Base-by-base conservation (phyloP, 2,797 vertebrate species). In the Rhabdomys pumilio region DNA sequence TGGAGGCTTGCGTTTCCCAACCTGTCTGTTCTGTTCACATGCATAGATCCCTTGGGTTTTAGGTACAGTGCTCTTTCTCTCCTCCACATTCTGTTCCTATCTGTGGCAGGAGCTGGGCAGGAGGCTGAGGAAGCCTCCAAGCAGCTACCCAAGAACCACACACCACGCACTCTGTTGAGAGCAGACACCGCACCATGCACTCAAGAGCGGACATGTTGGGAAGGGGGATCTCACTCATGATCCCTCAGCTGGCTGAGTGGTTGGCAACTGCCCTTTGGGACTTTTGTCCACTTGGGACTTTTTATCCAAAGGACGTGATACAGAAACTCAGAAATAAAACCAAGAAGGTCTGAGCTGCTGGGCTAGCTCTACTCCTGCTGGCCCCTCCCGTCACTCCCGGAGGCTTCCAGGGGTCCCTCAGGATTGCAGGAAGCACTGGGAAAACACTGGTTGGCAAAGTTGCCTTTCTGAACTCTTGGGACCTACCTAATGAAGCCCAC, bases 241-340 rank as follows among this genome's bases (percentile, higher is more conserved):
- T 13, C 61, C 4, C 41, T 59, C 79, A 29, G 88, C n/a, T 67
- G 79, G 67, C 50, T 75, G 76, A 73, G 53, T 2, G 6, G 44
- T n/a, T 92, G 86, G 38, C 50, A 69, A 86, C 57, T 1, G 5
- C 20, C 38, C 73, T 83, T 86, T 14, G 81, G 72, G 59, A 79
- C 14, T 85, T 31, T 44, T 63, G 83, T 38, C 34, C 34, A 76
- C 50, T 79, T 50, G 67, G 61, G 61, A 80, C 61, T 59, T 93
- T 72, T 77, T 67, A 38, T 44, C 53, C 69, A 79, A 93, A 96
- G 44, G 34, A n/a, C 41, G 9, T 38, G 15, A 53, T 9, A 61
- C 61, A 84, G 81, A 90, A 96, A 67, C 55, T 50, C 76, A 92
- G 44, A 89, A 89, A 63, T 3, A 75, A 81, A 91, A 6, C 29